Conservation (phyloP, 2,888 invertebrate genomes). For the Baccha elongata region DNA sequence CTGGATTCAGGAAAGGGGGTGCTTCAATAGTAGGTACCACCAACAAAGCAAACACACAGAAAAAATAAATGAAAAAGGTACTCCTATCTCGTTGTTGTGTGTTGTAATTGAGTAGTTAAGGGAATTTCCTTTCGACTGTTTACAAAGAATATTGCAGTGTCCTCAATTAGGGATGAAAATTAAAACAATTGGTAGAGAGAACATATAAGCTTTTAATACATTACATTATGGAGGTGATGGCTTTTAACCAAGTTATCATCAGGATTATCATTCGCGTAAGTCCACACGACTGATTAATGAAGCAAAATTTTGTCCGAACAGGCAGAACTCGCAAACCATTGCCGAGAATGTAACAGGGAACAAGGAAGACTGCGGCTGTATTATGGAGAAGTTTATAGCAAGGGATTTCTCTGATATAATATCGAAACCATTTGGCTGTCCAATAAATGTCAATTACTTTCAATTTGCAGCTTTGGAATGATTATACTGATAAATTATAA, state of each 20-base stretch:
- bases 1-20: background rate
- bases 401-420: constrained; percentile 48
- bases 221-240: constrained; percentile 55
- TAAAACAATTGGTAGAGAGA: constrained; percentile 43
- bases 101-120: constrained; percentile 15
- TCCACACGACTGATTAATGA: constrained; percentile 18
- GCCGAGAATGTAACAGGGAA: background rate
- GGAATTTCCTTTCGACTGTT: constrained; percentile 18
- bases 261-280: constrained; percentile 14
- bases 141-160: constrained; percentile 41
- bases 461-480: constrained; percentile 77
- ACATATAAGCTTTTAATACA: constrained; percentile 29
- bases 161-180: constrained; percentile 37
- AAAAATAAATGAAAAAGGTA: constrained; percentile 55
- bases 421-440: constrained; percentile 76
- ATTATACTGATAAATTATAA: constrained; percentile 75
- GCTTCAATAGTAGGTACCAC: background rate
- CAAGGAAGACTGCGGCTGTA: background rate
- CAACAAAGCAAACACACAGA: constrained; percentile 16
- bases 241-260: constrained; percentile 34
- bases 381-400: background rate
- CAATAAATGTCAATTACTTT: constrained; percentile 81
- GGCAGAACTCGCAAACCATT: background rate
- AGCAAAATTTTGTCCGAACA: constrained; percentile 26
- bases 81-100: background rate